Evolutionary conservation across 2,888 invertebrate genomes (phyloP).

Genomic region (Papilio gigon): DNA sequence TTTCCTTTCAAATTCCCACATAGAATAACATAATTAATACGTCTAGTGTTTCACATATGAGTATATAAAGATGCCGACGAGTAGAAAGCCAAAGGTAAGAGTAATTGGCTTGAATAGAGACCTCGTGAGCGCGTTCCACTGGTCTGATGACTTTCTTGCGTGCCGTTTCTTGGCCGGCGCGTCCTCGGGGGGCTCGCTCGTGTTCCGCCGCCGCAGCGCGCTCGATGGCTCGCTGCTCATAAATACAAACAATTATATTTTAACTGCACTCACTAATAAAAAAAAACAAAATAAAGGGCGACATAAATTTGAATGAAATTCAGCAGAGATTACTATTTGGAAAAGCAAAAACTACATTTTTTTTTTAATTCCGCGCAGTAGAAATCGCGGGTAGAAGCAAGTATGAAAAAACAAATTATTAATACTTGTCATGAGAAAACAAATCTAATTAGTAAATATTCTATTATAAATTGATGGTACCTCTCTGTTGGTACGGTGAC

Average conservation of each 20-base stretch:
- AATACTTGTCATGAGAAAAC: too few relatives aligned
- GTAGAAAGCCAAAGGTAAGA: conserved; percentile 86
- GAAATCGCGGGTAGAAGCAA: too few relatives aligned
- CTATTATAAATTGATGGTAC: conserved; percentile 43
- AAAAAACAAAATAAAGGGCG: too few relatives aligned
- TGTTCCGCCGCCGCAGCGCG: conserved; percentile 59
- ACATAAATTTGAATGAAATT: too few relatives aligned
- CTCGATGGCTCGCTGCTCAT: conserved; percentile 50
- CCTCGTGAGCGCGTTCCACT: conserved; percentile 89
- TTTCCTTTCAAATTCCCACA: neutral
- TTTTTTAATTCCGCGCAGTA: too few relatives aligned
- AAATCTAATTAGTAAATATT: too few relatives aligned
- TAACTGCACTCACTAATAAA: neutral
- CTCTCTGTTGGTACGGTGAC: conserved; percentile 47
- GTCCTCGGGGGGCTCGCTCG: conserved; percentile 62
- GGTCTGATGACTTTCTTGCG: conserved; percentile 85
- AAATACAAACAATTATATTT: conserved; percentile 5
- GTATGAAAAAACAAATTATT: too few relatives aligned
- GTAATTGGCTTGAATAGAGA: conserved; percentile 89
- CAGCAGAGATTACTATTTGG: too few relatives aligned
- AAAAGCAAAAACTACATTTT: too few relatives aligned
- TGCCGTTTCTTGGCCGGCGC: conserved; percentile 84
- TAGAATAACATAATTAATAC: neutral
- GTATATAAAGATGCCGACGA: conserved; percentile 86
- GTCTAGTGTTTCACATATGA: conserved; percentile 78